Base-by-base conservation (phyloP, 2,888 invertebrate species). In the Trachelus tabidus region DNA sequence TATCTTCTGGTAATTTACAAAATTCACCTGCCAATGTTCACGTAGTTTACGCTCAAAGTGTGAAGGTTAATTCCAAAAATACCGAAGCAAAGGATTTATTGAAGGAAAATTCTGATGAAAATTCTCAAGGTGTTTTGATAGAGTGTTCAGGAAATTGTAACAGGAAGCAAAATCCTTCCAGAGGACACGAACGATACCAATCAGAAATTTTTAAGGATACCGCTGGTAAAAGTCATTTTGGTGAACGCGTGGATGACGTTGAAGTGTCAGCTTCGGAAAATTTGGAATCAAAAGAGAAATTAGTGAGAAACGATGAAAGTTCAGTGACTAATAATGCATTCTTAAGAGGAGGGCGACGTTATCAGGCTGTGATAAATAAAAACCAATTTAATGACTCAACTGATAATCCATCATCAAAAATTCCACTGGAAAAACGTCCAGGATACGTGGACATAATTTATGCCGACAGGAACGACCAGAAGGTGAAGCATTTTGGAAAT, bases 381-480 rank as follows among this genome's bases (percentile, higher is more conserved):
- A 56, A 56, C 23, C 23, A 56, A 23, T 56, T 56, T 56, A 56
- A 2, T 9, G 56, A 23, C 3, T 56, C 56, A 56, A 56, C 1
- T 0, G 2, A 9, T 23, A 23, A 56, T 56, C 56, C 56, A 23
- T 56, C 56, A 23, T 9, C 56, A 30, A 71, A 6, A 34, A 71
- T 71, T 71, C 31, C 71, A 75, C 30, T 81, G 68, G 86, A 87
- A 69, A 77, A 83, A 73, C 86, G 84, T 23, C 85, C 88, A 1
- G 89, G 88, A 37, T 91, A 85, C 75, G 85, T 91, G n/a, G 91
- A 91, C 35, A 89, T 91, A 31, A 82, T 90, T 31, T 91, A 91
- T 75, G 87, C 89, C 30, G 86, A 87, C 75, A 85, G 84, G 6
- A 84, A 83, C 31, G 80, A 81, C 35, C 79, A 85, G 12, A 83